Evolutionary conservation across 2,797 vertebrate genomes (phyloP).

Genomic region (Caiman crocodilus): DNA sequence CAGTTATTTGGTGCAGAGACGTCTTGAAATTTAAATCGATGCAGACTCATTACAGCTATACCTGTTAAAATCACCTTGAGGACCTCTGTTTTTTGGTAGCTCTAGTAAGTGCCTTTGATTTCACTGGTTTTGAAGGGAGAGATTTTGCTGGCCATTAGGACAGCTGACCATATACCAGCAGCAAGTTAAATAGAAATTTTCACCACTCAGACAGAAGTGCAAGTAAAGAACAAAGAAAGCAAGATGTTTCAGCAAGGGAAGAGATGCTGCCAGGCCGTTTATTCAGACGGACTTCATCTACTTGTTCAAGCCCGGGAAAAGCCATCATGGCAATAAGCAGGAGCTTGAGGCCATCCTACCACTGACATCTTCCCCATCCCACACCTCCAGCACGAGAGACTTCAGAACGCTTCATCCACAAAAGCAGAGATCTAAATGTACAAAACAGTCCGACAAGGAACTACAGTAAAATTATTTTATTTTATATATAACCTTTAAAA

Average conservation of each 20-base stretch:
- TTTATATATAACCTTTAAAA: too few species aligned
- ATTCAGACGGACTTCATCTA: not conserved
- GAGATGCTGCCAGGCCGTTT: not conserved
- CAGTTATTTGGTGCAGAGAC: not conserved
- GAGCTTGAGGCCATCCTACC: not conserved
- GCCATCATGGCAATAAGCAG: not conserved
- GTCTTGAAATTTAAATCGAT: too few species aligned
- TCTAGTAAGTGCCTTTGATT: not conserved
- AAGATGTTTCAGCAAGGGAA: not conserved
- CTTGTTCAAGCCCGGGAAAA: not conserved
- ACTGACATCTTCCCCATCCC: rapidly evolving
- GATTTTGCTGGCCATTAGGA: rapidly evolving
- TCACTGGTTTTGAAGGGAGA: not conserved
- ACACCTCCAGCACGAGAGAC: rapidly evolving
- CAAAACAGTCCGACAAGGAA: not conserved
- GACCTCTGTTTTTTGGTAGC: not conserved
- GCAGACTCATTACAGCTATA: not conserved
- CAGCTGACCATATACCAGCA: not conserved
- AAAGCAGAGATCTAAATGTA: not conserved
- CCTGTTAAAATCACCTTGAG: not conserved
- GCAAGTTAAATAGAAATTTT: not conserved
- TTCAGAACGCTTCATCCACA: not conserved
- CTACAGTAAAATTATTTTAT: too few species aligned
- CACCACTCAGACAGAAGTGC: not conserved
- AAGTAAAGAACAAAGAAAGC: not conserved